Evolutionary conservation across 2,888 invertebrate species (phyloP), one percentile per base, ranked within the genome.

Genomic region (Andrena fulva): DNA sequence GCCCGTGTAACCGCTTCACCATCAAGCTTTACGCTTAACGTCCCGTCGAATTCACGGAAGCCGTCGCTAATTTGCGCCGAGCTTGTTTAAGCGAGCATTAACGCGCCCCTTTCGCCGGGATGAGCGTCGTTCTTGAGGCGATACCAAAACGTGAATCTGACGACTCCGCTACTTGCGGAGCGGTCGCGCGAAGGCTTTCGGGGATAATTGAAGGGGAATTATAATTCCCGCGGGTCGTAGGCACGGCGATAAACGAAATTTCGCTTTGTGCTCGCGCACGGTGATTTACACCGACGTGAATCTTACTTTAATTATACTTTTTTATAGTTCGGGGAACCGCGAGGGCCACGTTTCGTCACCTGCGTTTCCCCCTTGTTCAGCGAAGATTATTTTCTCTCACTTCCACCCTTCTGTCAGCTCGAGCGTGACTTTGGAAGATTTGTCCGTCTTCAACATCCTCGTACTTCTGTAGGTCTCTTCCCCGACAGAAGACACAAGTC

Each of bases 181-280:
- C n/a, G 56, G 24, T 27, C 67, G 56, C 16, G 63, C 50, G 48
- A 35, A 27, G 59, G 29, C 27, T 35, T 62, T 20, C 42, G 12
- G 8, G 60, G 77, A 74, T 82, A 82, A 82, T 83, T 71, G 77
- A 83, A 82, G 71, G 52, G 62, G 71, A 77, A 83, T 83, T 82
- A 82, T 82, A 82, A 82, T 83, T 82, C 83, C 74, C 33, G 8
- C 8, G 16, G 52, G 24, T 59, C 70, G 59, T 76, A 76, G 81
- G 69, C 75, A 62, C 69, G 66, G 72, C 60, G 82, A 70, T 54
- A 69, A 82, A 81, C 77, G 72, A 82, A 76, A 77, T 77, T 77
- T 77, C 72, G 77, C 64, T 81, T 77, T 72, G 56, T 71, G 70
- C 66, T 27, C 10, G 66, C 54, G 29, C 29, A 10, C 7, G 16